These are phyloP conservation scores for Catocala nupta DNA, from an alignment of 2,888 invertebrate species.

Conservation along the genomic window DNA sequence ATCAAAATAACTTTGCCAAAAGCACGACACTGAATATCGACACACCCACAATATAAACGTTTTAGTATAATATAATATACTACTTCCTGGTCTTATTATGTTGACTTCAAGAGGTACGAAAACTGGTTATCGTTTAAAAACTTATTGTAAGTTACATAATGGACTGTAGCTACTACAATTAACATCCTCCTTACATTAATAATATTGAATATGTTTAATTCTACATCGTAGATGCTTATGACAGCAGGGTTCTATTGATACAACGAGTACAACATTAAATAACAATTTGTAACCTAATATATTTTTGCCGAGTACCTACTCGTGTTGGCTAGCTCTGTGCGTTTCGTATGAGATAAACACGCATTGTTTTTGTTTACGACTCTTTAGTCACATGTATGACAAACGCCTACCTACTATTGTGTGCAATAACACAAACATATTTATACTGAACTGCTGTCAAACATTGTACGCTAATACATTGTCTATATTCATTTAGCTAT, in stretches of 20 bases:
- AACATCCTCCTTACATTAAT: too few relatives aligned
- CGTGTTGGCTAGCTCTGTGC: conserved; percentile 35
- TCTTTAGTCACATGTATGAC: conserved; percentile 31
- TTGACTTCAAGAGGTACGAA: background rate
- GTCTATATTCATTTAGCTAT: too few relatives aligned
- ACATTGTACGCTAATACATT: background rate
- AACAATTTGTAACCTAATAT: too few relatives aligned
- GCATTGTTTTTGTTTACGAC: conserved; percentile 52
- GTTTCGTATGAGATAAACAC: conserved; percentile 40
- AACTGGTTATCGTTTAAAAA: background rate
- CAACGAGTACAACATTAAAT: too few relatives aligned
- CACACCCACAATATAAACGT: background rate
- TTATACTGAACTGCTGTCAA: background rate
- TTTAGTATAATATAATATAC: background rate
- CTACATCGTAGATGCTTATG: too few relatives aligned
- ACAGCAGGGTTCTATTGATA: too few relatives aligned
- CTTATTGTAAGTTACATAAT: too few relatives aligned
- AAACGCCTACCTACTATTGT: conserved; percentile 14
- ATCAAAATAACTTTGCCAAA: conserved; percentile 1
- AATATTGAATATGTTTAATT: too few relatives aligned
- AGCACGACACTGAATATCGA: background rate
- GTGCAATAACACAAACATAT: background rate
- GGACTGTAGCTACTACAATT: too few relatives aligned
- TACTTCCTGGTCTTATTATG: background rate
- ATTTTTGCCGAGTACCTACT: conserved; percentile 8